Evolutionary conservation across 2,888 invertebrate genomes (phyloP), one percentile per base, ranked within the genome.

Genomic region (Entomobrya multifasciata): DNA sequence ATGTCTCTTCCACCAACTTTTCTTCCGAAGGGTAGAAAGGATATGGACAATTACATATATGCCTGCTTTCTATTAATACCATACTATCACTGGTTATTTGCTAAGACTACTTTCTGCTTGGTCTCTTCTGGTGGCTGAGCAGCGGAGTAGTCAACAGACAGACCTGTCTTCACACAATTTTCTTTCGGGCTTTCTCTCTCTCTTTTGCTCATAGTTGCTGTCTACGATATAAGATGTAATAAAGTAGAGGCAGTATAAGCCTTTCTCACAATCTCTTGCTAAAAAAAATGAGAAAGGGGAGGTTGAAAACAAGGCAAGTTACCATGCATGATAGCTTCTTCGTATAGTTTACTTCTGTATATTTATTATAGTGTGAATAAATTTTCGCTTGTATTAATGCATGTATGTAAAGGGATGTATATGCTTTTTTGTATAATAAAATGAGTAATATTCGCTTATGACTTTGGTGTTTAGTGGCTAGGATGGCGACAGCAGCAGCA

Each of bases 131-230:
- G 36, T 81, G 72, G 55, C 55, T n/a, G n/a, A n/a, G n/a, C 36
- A 36, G 36, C 4, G 8, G 36, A 36, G 36, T 36, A 86, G 67
- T 67, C 80, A 36, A 36, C 36, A 36, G 57, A 86, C 49, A 77
- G 70, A 76, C 76, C 52, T 81, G 67, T 76, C 67, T 57, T 76
- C 81, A 74, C 80, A 55, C 76, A 74, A 86, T 80, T 78, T 57
- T 82, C 57, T 49, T 15, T 30, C 13, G 49, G 49, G 30, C 44
- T 67, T 30, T 62, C 62, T 49, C 78, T 27, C 52, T 36, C 36
- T 20, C 47, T 41, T 20, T 44, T n/a, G 17, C 36, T 67, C 30
- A n/a, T n/a, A n/a, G n/a, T n/a, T n/a, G 15, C 70, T 65, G 49
- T 27, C 22, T 60, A 36, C 55, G 55, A 70, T 70, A 81, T 70